These are phyloP conservation scores for Ptiloglossa arizonensis DNA, from an alignment of 1,140 invertebrate species.

Conservation along the genomic window DNA sequence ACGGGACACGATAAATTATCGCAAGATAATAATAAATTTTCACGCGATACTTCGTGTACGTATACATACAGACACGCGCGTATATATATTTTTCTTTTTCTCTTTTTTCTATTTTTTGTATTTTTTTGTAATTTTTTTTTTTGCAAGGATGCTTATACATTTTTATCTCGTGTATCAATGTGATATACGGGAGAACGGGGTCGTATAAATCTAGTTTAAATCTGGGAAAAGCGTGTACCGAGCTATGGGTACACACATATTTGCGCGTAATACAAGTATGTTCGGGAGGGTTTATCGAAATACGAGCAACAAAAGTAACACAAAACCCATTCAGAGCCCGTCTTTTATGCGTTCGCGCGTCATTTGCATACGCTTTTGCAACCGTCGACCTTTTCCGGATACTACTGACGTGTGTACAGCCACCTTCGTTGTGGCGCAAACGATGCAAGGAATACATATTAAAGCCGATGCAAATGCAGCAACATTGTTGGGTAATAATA, in stretches of 20 bases:
- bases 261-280: slow-evolving; percentile 13
- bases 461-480: not conserved
- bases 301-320: slow-evolving; percentile 43
- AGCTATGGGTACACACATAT: slow-evolving; percentile 29
- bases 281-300: slow-evolving; percentile 41
- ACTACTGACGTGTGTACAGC: not conserved
- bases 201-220: slow-evolving; percentile 36
- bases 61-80: too few relatives aligned
- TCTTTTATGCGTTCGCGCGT: slow-evolving; percentile 30
- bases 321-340: slow-evolving; percentile 27
- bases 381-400: slow-evolving; percentile 16
- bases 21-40: slow-evolving; percentile 11
- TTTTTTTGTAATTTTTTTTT: too few relatives aligned
- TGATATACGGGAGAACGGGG: slow-evolving; percentile 19
- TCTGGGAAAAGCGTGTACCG: slow-evolving; percentile 9
- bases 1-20: not conserved
- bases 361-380: slow-evolving; percentile 36
- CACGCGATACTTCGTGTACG: not conserved
- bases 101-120: too few relatives aligned
- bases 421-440: not conserved
- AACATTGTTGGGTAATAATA: not conserved
- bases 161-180: slow-evolving; percentile 25
- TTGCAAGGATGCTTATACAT: not conserved
- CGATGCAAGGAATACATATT: not conserved
- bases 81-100: not conserved